Evolutionary conservation across 2,797 vertebrate species (phyloP), one percentile per base, ranked within the genome.

Genomic region (Psittacula derbiana): DNA sequence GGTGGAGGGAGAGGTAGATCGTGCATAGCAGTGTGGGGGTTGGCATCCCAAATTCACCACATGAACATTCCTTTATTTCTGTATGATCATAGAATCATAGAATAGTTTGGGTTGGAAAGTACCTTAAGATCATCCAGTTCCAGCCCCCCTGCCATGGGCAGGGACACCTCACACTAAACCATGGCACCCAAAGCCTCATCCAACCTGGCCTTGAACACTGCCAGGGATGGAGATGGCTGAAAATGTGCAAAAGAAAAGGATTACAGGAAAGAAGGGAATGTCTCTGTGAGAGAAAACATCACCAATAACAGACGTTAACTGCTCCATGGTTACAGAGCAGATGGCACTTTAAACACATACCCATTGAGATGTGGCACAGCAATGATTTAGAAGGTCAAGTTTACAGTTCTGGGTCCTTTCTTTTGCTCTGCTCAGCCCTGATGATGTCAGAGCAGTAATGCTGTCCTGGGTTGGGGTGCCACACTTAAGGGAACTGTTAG

Each of bases 41-140:
- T 84, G 70, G 10, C 57, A 53, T 5, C 79, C 66, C 40, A 25
- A 62, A 28, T 58, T 36, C 47, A 25, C 31, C 78, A 10, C 66
- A 69, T 36, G 20, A 57, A 2, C 2, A 0, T 58, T 62, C 65
- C 4, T 38, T 66, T 50, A 8, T 24, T 58, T 62, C 6, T 0
- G 2, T 38, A 4, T 19, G 19, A 52, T 33, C 44, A 44, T 41
- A 41, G 41, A 43, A 43, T 43, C 41, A 43, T 21, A 46, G 44
- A 46, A 20, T 21, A 21, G 19, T 44, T 11, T 11, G 44, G 44
- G 19, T 21, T 44, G 44, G 44, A 44, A 44, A 21, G 44, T 10
- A 44, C 44, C 19, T 44, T 20, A 44, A 44, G 19, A 20, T 21
- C 44, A 44, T 21, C 19, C 10, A 44, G 44, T 44, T 21, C 44